phyloP scores from a whole-genome alignment of 2,888 invertebrate species.

The Hypselothyrea guttata region DNA sequence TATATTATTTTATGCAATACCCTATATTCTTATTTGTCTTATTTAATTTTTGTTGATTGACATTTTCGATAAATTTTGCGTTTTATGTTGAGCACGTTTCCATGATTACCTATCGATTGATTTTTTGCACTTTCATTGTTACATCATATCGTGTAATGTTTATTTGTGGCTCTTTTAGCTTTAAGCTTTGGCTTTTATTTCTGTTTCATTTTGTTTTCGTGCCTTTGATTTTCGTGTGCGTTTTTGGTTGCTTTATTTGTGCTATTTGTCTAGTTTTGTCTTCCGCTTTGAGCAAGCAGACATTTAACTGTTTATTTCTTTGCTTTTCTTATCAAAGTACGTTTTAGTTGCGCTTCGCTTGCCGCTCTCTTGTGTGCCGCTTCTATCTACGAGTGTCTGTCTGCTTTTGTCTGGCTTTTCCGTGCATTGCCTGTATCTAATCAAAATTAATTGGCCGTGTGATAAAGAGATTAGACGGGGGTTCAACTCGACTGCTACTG shows the following conservation, averaged over 20 bases:
- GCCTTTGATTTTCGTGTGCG: background rate
- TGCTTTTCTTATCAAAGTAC: slow-evolving; percentile 48
- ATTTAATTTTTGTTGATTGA: slow-evolving; percentile 16
- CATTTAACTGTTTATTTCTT: slow-evolving; percentile 25
- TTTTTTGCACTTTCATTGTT: slow-evolving; percentile 68
- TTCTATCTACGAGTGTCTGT: background rate
- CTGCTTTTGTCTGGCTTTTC: slow-evolving; percentile 15
- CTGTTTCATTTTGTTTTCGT: slow-evolving; percentile 3
- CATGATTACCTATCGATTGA: slow-evolving; percentile 39
- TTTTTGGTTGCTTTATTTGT: background rate
- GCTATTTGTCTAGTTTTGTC: slow-evolving; percentile 27
- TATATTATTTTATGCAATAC: no score
- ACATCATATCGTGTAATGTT: slow-evolving; percentile 55
- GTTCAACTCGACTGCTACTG: slow-evolving; percentile 2
- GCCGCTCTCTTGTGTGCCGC: slow-evolving; percentile 31
- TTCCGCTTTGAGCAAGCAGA: slow-evolving; percentile 57
- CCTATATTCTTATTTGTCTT: no score
- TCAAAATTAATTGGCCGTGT: slow-evolving; percentile 70
- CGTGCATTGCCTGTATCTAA: slow-evolving; percentile 51
- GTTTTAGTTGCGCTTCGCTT: slow-evolving; percentile 60
- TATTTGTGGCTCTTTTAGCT: slow-evolving; percentile 13
- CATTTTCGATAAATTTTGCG: slow-evolving; percentile 5
- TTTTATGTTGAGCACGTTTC: slow-evolving; percentile 35
- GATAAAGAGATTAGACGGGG: slow-evolving; percentile 64
- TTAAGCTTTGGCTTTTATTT: slow-evolving; percentile 23